These are phyloP conservation scores for Paracanthobrama guichenoti DNA, from an alignment of 2,113 vertebrate species.

Conservation along the genomic window DNA sequence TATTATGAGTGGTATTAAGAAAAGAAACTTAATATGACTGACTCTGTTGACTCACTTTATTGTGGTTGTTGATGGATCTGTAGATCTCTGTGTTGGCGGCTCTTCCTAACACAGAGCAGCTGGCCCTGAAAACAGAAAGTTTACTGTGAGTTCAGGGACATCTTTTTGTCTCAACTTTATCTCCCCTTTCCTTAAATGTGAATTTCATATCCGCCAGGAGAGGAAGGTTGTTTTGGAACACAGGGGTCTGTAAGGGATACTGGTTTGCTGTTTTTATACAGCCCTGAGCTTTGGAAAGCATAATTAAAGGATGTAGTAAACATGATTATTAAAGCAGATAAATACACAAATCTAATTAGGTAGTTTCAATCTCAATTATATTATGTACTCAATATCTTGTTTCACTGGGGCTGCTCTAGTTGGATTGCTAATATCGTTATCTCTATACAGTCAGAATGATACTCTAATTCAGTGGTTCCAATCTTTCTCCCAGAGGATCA, in stretches of 20 bases:
- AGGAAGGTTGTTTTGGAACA: slow-evolving; percentile 48
- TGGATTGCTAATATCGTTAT: slow-evolving; percentile 22
- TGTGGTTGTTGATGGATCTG: slow-evolving; percentile 78
- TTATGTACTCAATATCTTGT: slow-evolving; percentile 29
- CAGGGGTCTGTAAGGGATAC: slow-evolving; percentile 36
- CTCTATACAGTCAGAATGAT: slow-evolving; percentile 1
- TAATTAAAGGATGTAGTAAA: slow-evolving; percentile 41
- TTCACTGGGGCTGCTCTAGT: slow-evolving; percentile 40
- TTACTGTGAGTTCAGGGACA: slow-evolving; percentile 26
- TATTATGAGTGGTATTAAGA: neutral
- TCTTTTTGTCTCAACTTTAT: slow-evolving; percentile 24
- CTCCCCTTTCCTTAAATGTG: slow-evolving; percentile 34
- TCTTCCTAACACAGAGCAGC: slow-evolving; percentile 79
- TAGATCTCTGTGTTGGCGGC: slow-evolving; percentile 86
- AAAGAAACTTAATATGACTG: neutral
- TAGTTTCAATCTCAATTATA: slow-evolving; percentile 45
- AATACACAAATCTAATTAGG: slow-evolving; percentile 48
- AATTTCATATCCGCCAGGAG: slow-evolving; percentile 37
- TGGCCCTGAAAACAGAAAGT: slow-evolving; percentile 69
- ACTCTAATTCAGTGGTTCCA: slow-evolving; percentile 10
- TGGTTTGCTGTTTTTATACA: slow-evolving; percentile 29
- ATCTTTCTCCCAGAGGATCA: neutral
- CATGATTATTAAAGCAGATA: slow-evolving; percentile 39
- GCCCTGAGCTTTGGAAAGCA: slow-evolving; percentile 33
- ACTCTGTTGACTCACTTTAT: slow-evolving; percentile 71